Evolutionary conservation across 92 coral and sea anemone species (phyloP), one percentile per base, ranked within the genome.

Genomic region (Chrysogorgia sp.): DNA sequence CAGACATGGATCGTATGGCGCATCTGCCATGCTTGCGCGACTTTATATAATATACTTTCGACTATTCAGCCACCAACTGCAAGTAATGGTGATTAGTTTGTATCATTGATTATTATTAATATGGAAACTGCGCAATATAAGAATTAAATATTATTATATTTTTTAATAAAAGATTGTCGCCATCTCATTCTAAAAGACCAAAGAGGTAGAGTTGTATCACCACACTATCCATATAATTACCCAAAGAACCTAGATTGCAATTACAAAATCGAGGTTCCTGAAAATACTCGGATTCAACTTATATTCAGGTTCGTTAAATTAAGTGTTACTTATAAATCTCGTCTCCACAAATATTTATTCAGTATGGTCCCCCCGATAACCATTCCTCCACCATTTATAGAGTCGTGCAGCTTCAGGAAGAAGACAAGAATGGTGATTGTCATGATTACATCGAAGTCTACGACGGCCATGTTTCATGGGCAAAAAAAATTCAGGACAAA

Each of bases 391-490:
- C 14, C 21, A 20, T 43, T 45, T 52, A 20, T 69, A 93, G 98
- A 21, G 56, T 34, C 0, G 83, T 93, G 53, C 81, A 86, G 55
- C 66, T 91, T 63, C 89, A 89, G 40, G 40, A 32, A 24, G 71
- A 60, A 10, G 81, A 90, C 37, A 82, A 84, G 7, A 75, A 67
- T 47, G 64, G 71, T 31, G 32, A 72, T 0, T 72, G 79, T 28
- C 19, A 35, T 15, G 97, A 93, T 71, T 83, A 84, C 66, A 90
- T 92, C 23, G 70, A 87, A 29, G 86, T 94, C 14, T 86, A 61
- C 47, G 87, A 94, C 72, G 98, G 98, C 26, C 55, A 85, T 17
- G 90, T 97, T 1, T 85, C 97, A 75, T 94, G 98, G 98, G 82
- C 94, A 7, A 79, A 82, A 2, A 22, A 65, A 0, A 84, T 81